phyloP scores from a whole-genome alignment of 2,888 invertebrate species.

The Cryptocheilus praepositus region DNA sequence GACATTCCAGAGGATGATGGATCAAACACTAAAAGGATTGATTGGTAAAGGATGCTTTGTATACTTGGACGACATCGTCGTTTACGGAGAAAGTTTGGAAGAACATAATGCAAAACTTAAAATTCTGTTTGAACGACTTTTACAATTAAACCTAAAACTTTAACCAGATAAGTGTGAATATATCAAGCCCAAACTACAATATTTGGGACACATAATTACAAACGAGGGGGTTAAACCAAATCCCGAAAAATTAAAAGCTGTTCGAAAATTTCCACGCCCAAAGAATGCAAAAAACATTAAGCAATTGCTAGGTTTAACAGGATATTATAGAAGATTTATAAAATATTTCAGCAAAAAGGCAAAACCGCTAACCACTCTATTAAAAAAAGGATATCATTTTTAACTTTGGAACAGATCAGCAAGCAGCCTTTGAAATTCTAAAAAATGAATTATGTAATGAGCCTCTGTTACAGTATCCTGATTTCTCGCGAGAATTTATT shows the following conservation, averaged over 20 bases:
- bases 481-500: constrained; percentile 3
- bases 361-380: constrained; percentile 1
- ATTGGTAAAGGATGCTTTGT: constrained; percentile 4
- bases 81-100: constrained; percentile 9
- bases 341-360: not conserved
- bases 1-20: constrained; percentile 10
- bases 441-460: not conserved
- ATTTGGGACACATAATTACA: constrained; percentile 10
- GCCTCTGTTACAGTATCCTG: constrained; percentile 8
- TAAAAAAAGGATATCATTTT: constrained; percentile 12
- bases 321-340: too few species aligned
- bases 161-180: constrained; percentile 14
- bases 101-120: constrained; percentile 11
- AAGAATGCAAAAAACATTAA: constrained; percentile 14
- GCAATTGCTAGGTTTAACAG: constrained; percentile 12
- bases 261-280: constrained; percentile 1
- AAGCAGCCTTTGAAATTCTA: not conserved
- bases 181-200: constrained; percentile 9
- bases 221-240: constrained; percentile 13
- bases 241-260: constrained; percentile 4
- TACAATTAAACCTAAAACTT: not conserved
- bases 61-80: constrained; percentile 17
- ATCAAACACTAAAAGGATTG: constrained; percentile 2
- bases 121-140: constrained; percentile 6
- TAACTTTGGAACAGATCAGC: not conserved